Conservation (phyloP, 2,888 invertebrate species). For the Chloromyia formosa region DNA sequence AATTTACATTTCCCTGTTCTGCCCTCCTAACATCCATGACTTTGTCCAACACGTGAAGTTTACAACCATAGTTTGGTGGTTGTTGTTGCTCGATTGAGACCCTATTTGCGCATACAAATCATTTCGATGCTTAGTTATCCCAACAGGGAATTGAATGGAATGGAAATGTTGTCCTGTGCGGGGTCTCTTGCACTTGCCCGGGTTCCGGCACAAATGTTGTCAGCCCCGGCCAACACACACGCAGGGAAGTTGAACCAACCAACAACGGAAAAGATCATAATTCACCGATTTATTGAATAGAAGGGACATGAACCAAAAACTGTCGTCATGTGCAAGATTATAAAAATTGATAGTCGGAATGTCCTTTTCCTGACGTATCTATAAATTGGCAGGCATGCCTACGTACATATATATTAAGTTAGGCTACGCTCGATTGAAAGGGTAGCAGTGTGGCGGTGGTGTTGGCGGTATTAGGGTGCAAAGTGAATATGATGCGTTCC, state of each 20-base stretch:
- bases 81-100: conserved; percentile 21
- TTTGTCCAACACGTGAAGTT: too few relatives aligned
- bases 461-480: too few relatives aligned
- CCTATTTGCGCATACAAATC: conserved; percentile 41
- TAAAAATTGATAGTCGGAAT: conserved; percentile 48
- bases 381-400: conserved; percentile 38
- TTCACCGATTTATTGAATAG: conserved; percentile 49
- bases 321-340: conserved; percentile 50
- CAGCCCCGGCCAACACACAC: background rate
- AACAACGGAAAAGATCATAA: conserved; percentile 45
- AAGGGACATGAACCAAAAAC: conserved; percentile 47
- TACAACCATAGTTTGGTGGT: too few relatives aligned
- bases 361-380: conserved; percentile 47
- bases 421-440: background rate
- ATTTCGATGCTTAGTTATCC: conserved; percentile 13
- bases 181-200: too few relatives aligned
- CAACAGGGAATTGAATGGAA: conserved; percentile 22
- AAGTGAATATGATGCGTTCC: too few relatives aligned
- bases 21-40: too few relatives aligned
- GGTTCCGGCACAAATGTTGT: too few relatives aligned
- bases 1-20: conserved; percentile 29
- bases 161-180: background rate
- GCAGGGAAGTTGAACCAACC: conserved; percentile 43
- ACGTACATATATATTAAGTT: background rate
- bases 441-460: background rate